A percentile compares a stretch with the other conserved stretches of the same genome.
These are phyloP conservation scores for Panthera leo DNA, from an alignment of 2,113 vertebrate genomes.

Conservation along the genomic window DNA sequence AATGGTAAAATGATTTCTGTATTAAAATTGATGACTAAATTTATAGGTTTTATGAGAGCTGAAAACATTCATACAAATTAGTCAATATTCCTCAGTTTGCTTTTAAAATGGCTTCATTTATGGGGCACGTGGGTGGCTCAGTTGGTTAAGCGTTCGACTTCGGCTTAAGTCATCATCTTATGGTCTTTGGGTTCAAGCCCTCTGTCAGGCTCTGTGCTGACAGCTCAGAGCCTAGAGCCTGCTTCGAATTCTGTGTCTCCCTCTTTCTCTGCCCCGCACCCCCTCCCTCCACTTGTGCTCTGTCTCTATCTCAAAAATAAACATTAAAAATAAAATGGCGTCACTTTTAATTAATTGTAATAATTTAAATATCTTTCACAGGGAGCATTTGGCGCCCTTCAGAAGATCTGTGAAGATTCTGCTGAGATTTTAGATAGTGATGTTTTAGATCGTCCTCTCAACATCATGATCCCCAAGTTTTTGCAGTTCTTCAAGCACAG, in stretches of 20 bases:
- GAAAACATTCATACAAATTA: neutral
- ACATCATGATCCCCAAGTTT: conserved; percentile 99
- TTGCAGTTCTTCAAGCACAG: conserved; percentile 98
- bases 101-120: conserved; percentile 32
- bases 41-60: neutral
- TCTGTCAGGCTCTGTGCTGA: too few species aligned
- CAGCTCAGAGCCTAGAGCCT: too few species aligned
- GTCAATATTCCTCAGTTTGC: neutral
- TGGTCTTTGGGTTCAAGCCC: too few species aligned
- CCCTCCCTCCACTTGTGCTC: too few species aligned
- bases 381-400: conserved; percentile 97
- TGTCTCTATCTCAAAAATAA: too few species aligned
- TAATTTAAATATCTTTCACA: conserved; percentile 72
- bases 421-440: conserved; percentile 99
- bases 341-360: conserved; percentile 9
- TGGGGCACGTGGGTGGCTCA: too few species aligned
- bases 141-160: too few species aligned
- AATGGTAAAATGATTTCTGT: neutral
- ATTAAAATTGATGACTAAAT: neutral
- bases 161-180: too few species aligned
- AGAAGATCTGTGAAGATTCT: conserved; percentile 99
- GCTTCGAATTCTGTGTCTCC: too few species aligned
- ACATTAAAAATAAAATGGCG: neutral
- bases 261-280: too few species aligned
- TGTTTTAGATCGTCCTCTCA: conserved; percentile 95